phyloP scores from a whole-genome alignment of 2,888 invertebrate species.

The Meghimatium bilineatum region DNA sequence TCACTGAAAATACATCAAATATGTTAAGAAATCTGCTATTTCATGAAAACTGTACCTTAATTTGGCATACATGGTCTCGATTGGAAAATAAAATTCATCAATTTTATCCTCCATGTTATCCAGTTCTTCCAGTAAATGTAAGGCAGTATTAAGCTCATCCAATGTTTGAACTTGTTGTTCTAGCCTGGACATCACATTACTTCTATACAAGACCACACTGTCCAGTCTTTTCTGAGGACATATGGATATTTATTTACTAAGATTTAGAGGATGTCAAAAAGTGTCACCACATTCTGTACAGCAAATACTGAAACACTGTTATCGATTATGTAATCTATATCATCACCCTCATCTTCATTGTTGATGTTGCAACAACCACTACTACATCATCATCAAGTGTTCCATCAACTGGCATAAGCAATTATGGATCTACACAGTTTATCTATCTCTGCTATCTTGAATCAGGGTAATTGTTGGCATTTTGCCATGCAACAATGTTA shows the following conservation, averaged over 20 bases:
- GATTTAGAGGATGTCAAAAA: too few species aligned
- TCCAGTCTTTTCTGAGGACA: constrained; percentile 73
- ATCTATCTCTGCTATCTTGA: too few species aligned
- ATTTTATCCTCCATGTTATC: constrained; percentile 77
- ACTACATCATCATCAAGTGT: too few species aligned
- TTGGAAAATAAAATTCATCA: constrained; percentile 76
- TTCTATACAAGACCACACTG: constrained; percentile 72
- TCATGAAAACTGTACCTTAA: constrained; percentile 60
- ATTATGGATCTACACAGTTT: too few species aligned
- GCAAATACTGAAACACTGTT: too few species aligned
- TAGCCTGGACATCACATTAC: constrained; percentile 71
- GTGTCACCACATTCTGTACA: too few species aligned
- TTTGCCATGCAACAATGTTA: too few species aligned
- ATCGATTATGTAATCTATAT: too few species aligned
- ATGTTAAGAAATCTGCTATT: not conserved
- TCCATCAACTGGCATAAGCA: too few species aligned
- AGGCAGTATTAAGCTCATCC: constrained; percentile 76
- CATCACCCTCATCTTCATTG: too few species aligned
- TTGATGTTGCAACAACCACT: too few species aligned
- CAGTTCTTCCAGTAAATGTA: constrained; percentile 76
- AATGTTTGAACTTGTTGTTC: constrained; percentile 74
- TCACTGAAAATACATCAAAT: not conserved
- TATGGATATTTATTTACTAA: not conserved
- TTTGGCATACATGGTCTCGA: constrained; percentile 76
- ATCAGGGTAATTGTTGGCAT: too few species aligned